phyloP scores from a whole-genome alignment of 2,797 vertebrate species.

The Sitta carolinensis region DNA sequence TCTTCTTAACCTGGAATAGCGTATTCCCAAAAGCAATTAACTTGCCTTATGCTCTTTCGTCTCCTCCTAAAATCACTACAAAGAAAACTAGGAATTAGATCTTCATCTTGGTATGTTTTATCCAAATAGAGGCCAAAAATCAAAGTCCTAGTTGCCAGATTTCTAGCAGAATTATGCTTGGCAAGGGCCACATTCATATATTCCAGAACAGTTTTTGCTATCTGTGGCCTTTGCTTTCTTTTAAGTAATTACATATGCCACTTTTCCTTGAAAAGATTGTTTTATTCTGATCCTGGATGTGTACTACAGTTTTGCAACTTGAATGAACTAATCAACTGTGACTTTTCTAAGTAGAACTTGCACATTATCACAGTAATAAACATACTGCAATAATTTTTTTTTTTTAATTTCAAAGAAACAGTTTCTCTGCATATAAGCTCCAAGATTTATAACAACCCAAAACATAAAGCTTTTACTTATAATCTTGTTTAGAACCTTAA shows the following conservation, averaged over 20 bases:
- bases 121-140: background rate
- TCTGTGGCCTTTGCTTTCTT: background rate
- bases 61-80: background rate
- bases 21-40: constrained; percentile 47
- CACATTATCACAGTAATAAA: background rate
- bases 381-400: background rate
- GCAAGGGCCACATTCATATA: background rate
- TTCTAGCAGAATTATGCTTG: background rate
- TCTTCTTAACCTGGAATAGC: background rate
- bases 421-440: background rate
- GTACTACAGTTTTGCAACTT: background rate
- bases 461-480: background rate
- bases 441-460: background rate
- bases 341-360: background rate
- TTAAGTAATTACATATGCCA: background rate
- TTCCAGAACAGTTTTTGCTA: background rate
- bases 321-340: background rate
- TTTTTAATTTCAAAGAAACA: background rate
- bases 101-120: background rate
- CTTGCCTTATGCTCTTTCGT: background rate
- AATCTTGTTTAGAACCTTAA: background rate
- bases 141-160: background rate
- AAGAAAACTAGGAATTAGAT: background rate
- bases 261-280: background rate
- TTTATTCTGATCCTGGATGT: background rate